These are phyloP conservation scores for Anodontia alba DNA, from an alignment of 2,888 invertebrate species.

Conservation along the genomic window DNA sequence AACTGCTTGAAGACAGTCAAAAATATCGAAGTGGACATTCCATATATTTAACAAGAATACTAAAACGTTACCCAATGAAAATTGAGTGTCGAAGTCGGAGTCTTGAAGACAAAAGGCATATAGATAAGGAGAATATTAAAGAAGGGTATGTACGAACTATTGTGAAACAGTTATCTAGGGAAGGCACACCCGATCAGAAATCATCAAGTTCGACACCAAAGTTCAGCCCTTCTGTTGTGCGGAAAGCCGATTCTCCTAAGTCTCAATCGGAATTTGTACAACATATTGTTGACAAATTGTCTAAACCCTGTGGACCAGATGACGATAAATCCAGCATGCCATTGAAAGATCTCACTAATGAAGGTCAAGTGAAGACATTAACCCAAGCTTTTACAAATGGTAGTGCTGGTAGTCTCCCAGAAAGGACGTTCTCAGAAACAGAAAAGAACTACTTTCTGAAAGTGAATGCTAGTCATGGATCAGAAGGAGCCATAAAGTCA, in stretches of 20 bases:
- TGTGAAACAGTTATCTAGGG: conserved; percentile 77
- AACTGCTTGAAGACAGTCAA: conserved; percentile 81
- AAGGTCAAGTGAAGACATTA: conserved; percentile 73
- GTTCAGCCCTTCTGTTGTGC: conserved; percentile 3
- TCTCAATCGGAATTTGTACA: conserved; percentile 75
- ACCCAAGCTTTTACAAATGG: conserved; percentile 69
- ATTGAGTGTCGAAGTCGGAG: conserved; percentile 67
- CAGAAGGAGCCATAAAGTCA: conserved; percentile 47
- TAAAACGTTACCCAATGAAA: conserved; percentile 74
- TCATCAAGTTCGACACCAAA: conserved; percentile 16
- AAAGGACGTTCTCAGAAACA: conserved; percentile 61
- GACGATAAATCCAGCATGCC: conserved; percentile 54
- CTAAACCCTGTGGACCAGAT: conserved; percentile 72
- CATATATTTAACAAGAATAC: conserved; percentile 74
- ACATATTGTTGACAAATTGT: conserved; percentile 73
- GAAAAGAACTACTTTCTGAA: conserved; percentile 39
- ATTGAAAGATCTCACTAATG: conserved; percentile 77
- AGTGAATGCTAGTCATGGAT: conserved; percentile 31
- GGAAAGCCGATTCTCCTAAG: conserved; percentile 71
- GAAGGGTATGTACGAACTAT: conserved; percentile 77
- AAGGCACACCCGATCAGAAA: conserved; percentile 71
- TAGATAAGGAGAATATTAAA: conserved; percentile 71
- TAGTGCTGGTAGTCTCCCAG: conserved; percentile 53
- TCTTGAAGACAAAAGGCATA: conserved; percentile 61
- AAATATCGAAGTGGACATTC: conserved; percentile 78